Evolutionary conservation across 2,113 vertebrate genomes (phyloP), one percentile per base, ranked within the genome.

Genomic region (Elephantulus edwardii): DNA sequence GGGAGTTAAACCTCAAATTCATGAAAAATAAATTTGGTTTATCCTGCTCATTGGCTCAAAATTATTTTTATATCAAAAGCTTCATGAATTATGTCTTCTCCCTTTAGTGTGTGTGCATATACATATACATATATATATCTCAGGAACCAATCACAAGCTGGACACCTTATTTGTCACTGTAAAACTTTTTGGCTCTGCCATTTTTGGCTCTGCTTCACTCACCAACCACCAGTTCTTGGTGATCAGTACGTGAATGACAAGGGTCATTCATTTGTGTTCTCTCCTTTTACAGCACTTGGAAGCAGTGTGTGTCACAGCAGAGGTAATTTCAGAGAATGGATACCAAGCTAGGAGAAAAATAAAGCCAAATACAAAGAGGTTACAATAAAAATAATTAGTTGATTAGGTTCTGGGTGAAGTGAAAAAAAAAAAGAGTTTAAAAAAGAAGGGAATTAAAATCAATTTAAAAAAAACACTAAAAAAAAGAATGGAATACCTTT

Each of bases 281-380:
- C 56, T 86, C 54, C 76, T 88, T 66, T 42, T 22, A 80, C 54
- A 78, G 85, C 64, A 83, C 92, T 96, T 92, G 68, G 60, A 6
- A 46, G 62, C 62, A 88, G 90, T 8, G 42, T 1, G 86, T 87
- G 76, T 66, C 86, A 95, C 62, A 91, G 30, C n/a, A 93, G 95
- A 83, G 12, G 2, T 17, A 95, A n/a, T n/a, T n/a, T n/a, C n/a
- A n/a, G n/a, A n/a, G n/a, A n/a, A n/a, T n/a, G n/a, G n/a, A n/a
- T n/a, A n/a, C n/a, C n/a, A n/a, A n/a, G n/a, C n/a, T n/a, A n/a
- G n/a, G n/a, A n/a, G n/a, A n/a, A n/a, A n/a, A n/a, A n/a, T n/a
- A n/a, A n/a, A n/a, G n/a, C n/a, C n/a, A n/a, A n/a, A n/a, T n/a
- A n/a, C n/a, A n/a, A n/a, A n/a, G n/a, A n/a, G n/a, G n/a, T n/a